phyloP scores from a whole-genome alignment of 2,113 vertebrate genomes.

The Paramormyrops kingsleyae region DNA sequence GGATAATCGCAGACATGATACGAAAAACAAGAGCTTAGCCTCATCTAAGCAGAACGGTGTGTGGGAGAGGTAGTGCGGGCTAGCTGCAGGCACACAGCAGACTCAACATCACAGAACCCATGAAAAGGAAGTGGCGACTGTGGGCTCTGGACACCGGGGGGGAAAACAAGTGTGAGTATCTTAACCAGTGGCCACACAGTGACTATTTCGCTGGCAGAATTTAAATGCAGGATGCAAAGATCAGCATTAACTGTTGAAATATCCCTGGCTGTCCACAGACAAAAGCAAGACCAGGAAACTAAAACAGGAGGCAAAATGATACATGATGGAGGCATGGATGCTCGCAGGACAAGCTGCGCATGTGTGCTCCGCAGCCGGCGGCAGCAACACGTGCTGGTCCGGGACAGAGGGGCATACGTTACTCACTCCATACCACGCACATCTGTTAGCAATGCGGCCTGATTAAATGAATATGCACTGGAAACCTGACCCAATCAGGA shows the following conservation, averaged over 20 bases:
- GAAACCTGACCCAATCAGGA: slow-evolving; percentile 44
- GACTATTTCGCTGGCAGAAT: not conserved
- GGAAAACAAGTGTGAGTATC: not conserved
- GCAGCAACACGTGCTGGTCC: slow-evolving; percentile 39
- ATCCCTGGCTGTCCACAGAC: not conserved
- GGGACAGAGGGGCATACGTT: slow-evolving; percentile 37
- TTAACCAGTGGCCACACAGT: not conserved
- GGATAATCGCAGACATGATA: not conserved
- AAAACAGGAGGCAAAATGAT: not conserved
- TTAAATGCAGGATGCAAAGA: not conserved
- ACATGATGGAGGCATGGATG: slow-evolving; percentile 1
- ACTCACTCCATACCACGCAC: slow-evolving; percentile 26
- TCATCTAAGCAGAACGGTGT: not conserved
- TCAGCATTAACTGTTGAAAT: not conserved
- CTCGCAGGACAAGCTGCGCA: not conserved
- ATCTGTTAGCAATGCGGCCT: slow-evolving; percentile 60
- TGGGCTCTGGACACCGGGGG: not conserved
- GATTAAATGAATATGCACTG: slow-evolving; percentile 51
- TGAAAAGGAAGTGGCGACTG: not conserved
- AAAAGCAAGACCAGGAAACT: not conserved
- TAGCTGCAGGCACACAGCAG: not conserved
- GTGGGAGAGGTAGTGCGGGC: not conserved
- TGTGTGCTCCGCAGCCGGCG: slow-evolving; percentile 28
- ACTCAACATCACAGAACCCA: not conserved
- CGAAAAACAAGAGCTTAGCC: not conserved